Evolutionary conservation across 2,888 invertebrate species (phyloP), one percentile per base, ranked within the genome.

Genomic region (Muschampia plurimacula): DNA sequence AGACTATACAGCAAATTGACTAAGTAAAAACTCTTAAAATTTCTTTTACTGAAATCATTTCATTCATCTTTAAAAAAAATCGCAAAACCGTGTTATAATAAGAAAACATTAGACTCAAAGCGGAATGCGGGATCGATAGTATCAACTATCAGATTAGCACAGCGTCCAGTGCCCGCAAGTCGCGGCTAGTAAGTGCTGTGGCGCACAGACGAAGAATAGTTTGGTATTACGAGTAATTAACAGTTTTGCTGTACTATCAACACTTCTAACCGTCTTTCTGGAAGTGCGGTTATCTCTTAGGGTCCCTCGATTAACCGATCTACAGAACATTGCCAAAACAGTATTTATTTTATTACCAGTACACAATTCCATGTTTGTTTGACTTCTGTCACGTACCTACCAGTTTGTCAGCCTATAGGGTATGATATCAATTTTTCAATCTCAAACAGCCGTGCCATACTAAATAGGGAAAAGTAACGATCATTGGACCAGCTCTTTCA

Each of bases 51-150:
- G 1, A 13, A 49, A 49, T 4, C 0, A 49, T 12, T 2, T 13
- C 13, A 49, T 12, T 13, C 41, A 10, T 49, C 10, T n/a, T 63
- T n/a, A 41, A 9, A 52, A 36, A 36, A 32, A 15, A 52, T 69
- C 22, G 15, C n/a, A 55, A 32, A 57, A 32, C 44, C 44, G 55
- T 13, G 52, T 32, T 32, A 32, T 32, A 46, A 57, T 22, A 22
- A 22, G 15, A 66, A 52, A 62, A 52, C 39, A 12, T 49, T 62
- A 28, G 62, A 62, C 71, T 41, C 22, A 72, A 81, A 80, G 81
- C 78, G 79, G 78, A 78, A 83, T 81, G 79, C 78, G 69, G 73
- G 77, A 84, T 84, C 83, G 76, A 83, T 84, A 83, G 72, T 76
- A 76, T 77, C 78, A 67, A 77, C 81, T 79, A 81, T 81, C 82